Percentiles rank a stretch among this genome's conserved stretches.
Conservation (phyloP, 2,888 invertebrate species). For the Emmelina monodactyla region DNA sequence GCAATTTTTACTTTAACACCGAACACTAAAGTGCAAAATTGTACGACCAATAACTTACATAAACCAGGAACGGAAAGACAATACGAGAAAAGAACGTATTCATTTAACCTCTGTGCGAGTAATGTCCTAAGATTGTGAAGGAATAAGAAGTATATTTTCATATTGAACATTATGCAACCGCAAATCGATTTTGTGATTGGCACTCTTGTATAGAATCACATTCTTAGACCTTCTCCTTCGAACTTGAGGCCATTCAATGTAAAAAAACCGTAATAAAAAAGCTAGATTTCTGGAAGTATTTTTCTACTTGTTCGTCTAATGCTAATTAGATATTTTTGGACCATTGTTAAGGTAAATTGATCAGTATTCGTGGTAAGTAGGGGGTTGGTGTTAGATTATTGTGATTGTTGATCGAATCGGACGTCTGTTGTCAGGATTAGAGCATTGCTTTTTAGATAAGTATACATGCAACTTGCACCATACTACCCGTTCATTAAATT, state of each 20-base stretch:
- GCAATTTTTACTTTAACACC: too few relatives aligned
- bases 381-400: constrained; percentile 45
- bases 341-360: constrained; percentile 60
- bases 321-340: constrained; percentile 66
- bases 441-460: constrained; percentile 14
- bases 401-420: constrained; percentile 38
- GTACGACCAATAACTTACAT: too few relatives aligned
- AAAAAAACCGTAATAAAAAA: constrained; percentile 22
- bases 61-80: too few relatives aligned
- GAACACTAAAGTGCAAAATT: too few relatives aligned
- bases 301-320: constrained; percentile 63
- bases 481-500: constrained; percentile 17
- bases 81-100: too few relatives aligned
- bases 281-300: constrained; percentile 59
- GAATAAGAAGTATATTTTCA: constrained; percentile 23
- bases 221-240: constrained; percentile 45
- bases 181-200: constrained; percentile 41
- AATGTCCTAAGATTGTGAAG: background rate
- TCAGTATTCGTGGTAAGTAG: constrained; percentile 50
- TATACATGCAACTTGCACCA: constrained; percentile 42
- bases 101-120: too few relatives aligned
- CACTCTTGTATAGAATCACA: constrained; percentile 56
- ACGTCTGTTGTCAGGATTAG: constrained; percentile 38
- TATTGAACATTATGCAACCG: constrained; percentile 41
- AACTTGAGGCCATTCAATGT: constrained; percentile 25